phyloP scores from a whole-genome alignment of 2,797 vertebrate species.

The Moxostoma hubbsi region DNA sequence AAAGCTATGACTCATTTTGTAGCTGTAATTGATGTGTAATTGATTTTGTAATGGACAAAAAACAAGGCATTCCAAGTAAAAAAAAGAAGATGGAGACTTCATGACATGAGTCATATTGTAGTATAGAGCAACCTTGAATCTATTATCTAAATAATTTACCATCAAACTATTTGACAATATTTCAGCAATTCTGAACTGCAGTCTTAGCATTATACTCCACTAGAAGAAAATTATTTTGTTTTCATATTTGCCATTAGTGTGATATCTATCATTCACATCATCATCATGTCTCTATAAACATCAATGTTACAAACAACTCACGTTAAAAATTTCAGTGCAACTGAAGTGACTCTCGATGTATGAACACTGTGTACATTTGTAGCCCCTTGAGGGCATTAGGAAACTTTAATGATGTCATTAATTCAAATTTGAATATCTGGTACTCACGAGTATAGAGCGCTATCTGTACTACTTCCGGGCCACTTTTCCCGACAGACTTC shows the following conservation, averaged over 20 bases:
- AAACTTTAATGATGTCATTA: constrained; percentile 14
- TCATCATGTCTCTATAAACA: not conserved
- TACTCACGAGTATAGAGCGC: constrained; percentile 82
- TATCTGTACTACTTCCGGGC: constrained; percentile 85
- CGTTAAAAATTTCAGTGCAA: not conserved
- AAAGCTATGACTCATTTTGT: not conserved
- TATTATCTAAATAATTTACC: not conserved
- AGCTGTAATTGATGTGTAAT: not conserved
- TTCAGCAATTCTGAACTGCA: not conserved
- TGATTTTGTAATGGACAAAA: not conserved
- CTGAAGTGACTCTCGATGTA: constrained; percentile 2
- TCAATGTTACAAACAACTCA: not conserved
- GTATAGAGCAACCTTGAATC: not conserved
- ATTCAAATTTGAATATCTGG: constrained; percentile 35
- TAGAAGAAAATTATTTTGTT: not conserved
- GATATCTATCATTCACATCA: not conserved
- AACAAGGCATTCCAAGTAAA: not conserved
- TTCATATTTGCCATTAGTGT: not conserved
- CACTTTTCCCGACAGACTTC: constrained; percentile 90
- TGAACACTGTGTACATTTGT: not conserved
- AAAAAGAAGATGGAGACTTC: not conserved
- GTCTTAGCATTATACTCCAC: not conserved
- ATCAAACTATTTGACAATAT: not conserved
- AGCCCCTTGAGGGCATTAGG: not conserved
- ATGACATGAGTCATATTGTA: not conserved